phyloP scores from a whole-genome alignment of 2,888 invertebrate genomes.

The Palloptera scutellata region DNA sequence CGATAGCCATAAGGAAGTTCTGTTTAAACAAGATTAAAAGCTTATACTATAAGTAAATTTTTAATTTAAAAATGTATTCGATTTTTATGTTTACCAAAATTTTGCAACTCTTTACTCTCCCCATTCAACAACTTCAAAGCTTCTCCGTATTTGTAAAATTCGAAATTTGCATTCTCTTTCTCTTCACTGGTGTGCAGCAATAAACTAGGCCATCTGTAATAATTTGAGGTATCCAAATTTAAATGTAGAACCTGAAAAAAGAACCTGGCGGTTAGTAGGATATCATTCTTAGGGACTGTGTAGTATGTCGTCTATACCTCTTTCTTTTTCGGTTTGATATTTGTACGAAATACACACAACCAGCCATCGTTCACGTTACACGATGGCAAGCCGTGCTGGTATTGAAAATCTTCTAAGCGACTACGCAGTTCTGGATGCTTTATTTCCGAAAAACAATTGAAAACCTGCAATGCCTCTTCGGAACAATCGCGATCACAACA shows the following conservation, averaged over 20 bases:
- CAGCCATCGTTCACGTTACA: slow-evolving; percentile 58
- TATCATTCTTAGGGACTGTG: neutral
- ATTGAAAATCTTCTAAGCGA: slow-evolving; percentile 51
- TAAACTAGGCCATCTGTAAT: slow-evolving; percentile 48
- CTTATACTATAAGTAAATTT: neutral
- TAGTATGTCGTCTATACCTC: slow-evolving; percentile 42
- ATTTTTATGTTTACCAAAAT: slow-evolving; percentile 43
- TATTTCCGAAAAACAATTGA: slow-evolving; percentile 45
- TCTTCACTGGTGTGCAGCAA: slow-evolving; percentile 25
- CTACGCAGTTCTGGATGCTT: slow-evolving; percentile 29
- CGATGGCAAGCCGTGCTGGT: slow-evolving; percentile 56
- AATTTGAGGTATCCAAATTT: slow-evolving; percentile 41
- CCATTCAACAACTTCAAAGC: slow-evolving; percentile 49
- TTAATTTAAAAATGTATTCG: neutral
- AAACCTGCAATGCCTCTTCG: slow-evolving; percentile 47
- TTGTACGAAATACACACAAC: slow-evolving; percentile 60
- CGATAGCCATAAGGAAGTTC: slow-evolving; percentile 54
- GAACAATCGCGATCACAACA: slow-evolving; percentile 80
- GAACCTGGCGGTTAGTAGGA: neutral
- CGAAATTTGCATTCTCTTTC: slow-evolving; percentile 1
- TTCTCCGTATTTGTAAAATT: slow-evolving; percentile 52
- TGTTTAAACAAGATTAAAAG: slow-evolving; percentile 13
- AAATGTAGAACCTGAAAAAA: slow-evolving; percentile 29
- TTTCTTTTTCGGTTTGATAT: slow-evolving; percentile 39
- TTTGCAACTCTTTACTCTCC: slow-evolving; percentile 41